phyloP scores from a whole-genome alignment of 2,113 vertebrate species.

The Podocnemis expansa region DNA sequence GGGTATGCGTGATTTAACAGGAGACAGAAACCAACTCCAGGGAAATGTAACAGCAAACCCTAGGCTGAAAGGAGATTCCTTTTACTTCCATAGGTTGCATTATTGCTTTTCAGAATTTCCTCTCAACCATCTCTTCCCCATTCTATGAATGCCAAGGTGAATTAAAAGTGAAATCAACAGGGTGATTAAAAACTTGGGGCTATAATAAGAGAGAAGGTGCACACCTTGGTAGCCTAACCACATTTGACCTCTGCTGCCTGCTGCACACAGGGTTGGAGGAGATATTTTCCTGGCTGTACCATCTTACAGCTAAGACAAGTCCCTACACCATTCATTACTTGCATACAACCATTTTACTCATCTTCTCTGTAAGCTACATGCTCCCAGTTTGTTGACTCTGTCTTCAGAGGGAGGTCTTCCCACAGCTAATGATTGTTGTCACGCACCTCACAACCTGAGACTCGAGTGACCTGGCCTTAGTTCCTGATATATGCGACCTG shows the following conservation, averaged over 20 bases:
- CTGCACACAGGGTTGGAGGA: rapidly evolving
- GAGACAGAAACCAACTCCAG: not conserved
- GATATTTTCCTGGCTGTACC: not conserved
- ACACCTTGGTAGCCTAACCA: not conserved
- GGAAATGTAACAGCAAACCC: not conserved
- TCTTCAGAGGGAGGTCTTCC: too few species aligned
- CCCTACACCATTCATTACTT: not conserved
- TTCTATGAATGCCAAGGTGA: rapidly evolving
- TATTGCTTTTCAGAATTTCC: not conserved
- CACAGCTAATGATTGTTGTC: too few species aligned
- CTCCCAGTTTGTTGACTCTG: too few species aligned
- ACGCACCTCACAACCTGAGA: too few species aligned
- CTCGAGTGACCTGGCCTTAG: too few species aligned
- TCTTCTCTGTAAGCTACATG: too few species aligned
- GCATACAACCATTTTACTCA: too few species aligned
- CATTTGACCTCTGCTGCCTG: not conserved
- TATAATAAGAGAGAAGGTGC: not conserved
- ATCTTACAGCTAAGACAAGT: not conserved
- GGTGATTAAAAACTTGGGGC: not conserved
- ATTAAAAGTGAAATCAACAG: not conserved
- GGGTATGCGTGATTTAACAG: not conserved
- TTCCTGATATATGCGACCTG: too few species aligned
- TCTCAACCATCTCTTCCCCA: not conserved
- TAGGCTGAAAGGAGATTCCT: not conserved
- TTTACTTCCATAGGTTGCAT: not conserved